Evolutionary conservation across 2,888 invertebrate genomes (phyloP).

Genomic region (Rhabditophanes sp.): DNA sequence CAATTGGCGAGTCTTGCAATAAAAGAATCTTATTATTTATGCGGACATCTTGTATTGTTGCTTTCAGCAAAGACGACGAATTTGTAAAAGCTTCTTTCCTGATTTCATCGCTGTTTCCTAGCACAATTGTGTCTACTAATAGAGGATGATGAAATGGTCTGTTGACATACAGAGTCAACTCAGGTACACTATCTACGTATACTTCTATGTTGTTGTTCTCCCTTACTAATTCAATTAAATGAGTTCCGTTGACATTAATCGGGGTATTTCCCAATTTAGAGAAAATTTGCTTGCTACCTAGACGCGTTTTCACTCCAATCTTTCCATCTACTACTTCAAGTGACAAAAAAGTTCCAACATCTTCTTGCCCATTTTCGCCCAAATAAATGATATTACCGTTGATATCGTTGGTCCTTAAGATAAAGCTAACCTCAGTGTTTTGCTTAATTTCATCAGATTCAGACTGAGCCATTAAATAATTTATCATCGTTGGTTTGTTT

Average conservation of each 20-base stretch:
- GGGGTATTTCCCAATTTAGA: constrained; percentile 1
- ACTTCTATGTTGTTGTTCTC: constrained; percentile 15
- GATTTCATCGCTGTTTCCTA: constrained; percentile 18
- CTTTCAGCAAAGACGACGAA: constrained; percentile 9
- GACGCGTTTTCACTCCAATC: constrained; percentile 11
- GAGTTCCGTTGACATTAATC: constrained; percentile 28
- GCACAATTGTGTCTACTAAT: constrained; percentile 25
- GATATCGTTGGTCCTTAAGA: constrained; percentile 20
- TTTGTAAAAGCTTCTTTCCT: constrained; percentile 13
- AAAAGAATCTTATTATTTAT: constrained; percentile 27
- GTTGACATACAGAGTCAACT: constrained; percentile 17
- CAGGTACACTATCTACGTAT: constrained; percentile 18
- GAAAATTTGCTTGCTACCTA: constrained; percentile 14
- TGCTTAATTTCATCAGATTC: constrained; percentile 7
- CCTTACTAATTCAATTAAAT: constrained; percentile 18
- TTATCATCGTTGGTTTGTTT: constrained; percentile 7
- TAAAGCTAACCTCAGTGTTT: constrained; percentile 24
- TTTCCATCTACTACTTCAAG: constrained; percentile 10
- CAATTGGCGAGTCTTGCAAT: constrained; percentile 18
- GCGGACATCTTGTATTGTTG: constrained; percentile 36
- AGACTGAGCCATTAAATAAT: constrained; percentile 6
- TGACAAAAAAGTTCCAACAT: constrained; percentile 15
- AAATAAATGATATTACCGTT: constrained; percentile 21
- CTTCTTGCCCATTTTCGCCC: constrained; percentile 21
- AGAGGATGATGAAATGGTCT: constrained; percentile 31